These are phyloP conservation scores for Drosophila seguyi DNA, from an alignment of 1,140 invertebrate species.

Conservation along the genomic window DNA sequence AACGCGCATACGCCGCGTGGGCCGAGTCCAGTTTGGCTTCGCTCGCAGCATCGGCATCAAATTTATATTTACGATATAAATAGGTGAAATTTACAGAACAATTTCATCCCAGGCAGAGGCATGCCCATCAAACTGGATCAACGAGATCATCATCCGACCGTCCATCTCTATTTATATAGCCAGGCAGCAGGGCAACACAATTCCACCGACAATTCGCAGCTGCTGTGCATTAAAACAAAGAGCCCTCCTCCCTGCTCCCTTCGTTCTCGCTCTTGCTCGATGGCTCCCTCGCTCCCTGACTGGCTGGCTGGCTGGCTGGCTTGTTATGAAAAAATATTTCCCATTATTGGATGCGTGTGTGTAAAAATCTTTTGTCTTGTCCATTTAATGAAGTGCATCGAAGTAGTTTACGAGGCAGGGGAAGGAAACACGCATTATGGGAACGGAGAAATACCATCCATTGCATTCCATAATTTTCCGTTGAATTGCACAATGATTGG, in stretches of 20 bases:
- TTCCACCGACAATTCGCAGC: conserved; percentile 28
- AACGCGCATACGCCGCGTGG: conserved; percentile 75
- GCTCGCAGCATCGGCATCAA: conserved; percentile 30
- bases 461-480: conserved; percentile 5
- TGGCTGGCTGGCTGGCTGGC: neutral
- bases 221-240: conserved; percentile 22
- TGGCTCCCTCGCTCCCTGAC: neutral
- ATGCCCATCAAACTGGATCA: conserved; percentile 56
- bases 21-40: conserved; percentile 18
- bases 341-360: conserved; percentile 30
- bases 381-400: conserved; percentile 45
- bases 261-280: too few relatives aligned
- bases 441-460: neutral
- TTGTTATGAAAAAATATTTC: conserved; percentile 31
- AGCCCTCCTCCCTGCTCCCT: neutral
- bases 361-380: conserved; percentile 34
- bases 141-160: conserved; percentile 53
- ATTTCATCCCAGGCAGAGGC: conserved; percentile 36
- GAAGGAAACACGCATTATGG: neutral
- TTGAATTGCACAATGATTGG: conserved; percentile 23
- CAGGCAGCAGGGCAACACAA: conserved; percentile 9
- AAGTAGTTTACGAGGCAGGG: conserved; percentile 15
- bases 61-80: conserved; percentile 68
- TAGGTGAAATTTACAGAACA: conserved; percentile 48
- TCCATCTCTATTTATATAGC: conserved; percentile 48